Percentiles rank a stretch among this genome's conserved stretches.
Conservation (phyloP, 2,888 invertebrate genomes). For the Odontomyia ornata region DNA sequence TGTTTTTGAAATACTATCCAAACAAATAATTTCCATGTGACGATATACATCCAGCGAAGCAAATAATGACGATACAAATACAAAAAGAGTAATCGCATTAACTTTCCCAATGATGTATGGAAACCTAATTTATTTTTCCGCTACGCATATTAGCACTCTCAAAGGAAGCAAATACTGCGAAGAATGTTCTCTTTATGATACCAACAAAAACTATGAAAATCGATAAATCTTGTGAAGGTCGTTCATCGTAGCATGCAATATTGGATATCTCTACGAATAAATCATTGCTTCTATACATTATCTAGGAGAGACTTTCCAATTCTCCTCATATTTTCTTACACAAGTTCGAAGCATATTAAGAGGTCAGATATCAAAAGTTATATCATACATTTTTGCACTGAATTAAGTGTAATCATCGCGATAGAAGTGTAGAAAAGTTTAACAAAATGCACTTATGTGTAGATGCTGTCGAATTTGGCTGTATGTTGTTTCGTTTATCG, state of each 20-base stretch:
- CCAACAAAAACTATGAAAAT: conserved; percentile 18
- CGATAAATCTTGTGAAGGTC: conserved; percentile 31
- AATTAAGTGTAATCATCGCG: no score
- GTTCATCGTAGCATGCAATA: conserved; percentile 14
- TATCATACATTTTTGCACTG: no score
- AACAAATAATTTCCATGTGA: background rate
- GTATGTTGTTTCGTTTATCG: no score
- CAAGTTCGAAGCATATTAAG: no score
- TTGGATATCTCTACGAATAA: conserved; percentile 36
- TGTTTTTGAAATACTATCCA: background rate
- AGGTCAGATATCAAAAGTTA: no score
- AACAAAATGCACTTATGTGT: no score
- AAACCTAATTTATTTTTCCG: conserved; percentile 39
- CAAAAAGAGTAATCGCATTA: conserved; percentile 38
- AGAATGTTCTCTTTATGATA: background rate
- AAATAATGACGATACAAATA: background rate
- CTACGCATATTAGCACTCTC: conserved; percentile 23
- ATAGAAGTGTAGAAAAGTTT: no score
- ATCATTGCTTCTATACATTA: conserved; percentile 30
- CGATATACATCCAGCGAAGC: background rate
- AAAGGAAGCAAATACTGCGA: background rate
- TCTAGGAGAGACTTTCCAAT: background rate
- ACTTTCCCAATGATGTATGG: conserved; percentile 32
- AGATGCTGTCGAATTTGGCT: no score
- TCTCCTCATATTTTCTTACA: no score